phyloP scores from a whole-genome alignment of 2,888 invertebrate genomes.

The Stenichneumon culpator region DNA sequence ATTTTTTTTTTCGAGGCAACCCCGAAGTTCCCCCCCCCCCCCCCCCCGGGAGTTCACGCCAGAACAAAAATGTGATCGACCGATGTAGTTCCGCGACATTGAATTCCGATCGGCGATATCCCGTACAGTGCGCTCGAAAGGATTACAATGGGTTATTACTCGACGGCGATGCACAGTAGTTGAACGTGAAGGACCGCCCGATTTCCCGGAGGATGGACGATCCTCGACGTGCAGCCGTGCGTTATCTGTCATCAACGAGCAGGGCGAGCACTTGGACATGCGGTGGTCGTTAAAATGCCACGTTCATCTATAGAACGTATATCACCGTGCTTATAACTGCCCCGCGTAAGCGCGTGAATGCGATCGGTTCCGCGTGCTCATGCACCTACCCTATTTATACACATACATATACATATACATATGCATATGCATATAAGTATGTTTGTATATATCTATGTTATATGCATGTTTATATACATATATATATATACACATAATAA shows the following conservation, averaged over 20 bases:
- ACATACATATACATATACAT: not conserved
- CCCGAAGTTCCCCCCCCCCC: not conserved
- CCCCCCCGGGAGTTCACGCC: not conserved
- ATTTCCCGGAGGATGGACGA: conserved; percentile 52
- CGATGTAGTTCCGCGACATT: conserved; percentile 23
- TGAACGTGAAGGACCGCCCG: conserved; percentile 43
- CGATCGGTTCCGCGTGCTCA: conserved; percentile 5
- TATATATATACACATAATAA: not conserved
- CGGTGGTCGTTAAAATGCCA: conserved; percentile 58
- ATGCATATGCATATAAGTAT: too few species aligned
- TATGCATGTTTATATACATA: too few species aligned
- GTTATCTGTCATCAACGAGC: conserved; percentile 62
- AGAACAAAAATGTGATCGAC: not conserved
- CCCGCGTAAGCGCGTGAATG: conserved; percentile 12
- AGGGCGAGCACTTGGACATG: conserved; percentile 52
- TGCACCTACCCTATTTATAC: not conserved
- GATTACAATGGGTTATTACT: conserved; percentile 53
- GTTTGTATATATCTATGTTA: not conserved
- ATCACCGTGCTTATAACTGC: conserved; percentile 6
- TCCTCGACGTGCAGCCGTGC: conserved; percentile 41
- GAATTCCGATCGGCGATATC: conserved; percentile 42
- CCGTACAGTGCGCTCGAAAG: conserved; percentile 26
- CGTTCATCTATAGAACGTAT: conserved; percentile 11
- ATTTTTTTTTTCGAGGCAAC: not conserved
- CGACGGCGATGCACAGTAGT: conserved; percentile 30